Evolutionary conservation across 2,113 vertebrate species (phyloP).

Genomic region (Epinephelus cyanopodus): DNA sequence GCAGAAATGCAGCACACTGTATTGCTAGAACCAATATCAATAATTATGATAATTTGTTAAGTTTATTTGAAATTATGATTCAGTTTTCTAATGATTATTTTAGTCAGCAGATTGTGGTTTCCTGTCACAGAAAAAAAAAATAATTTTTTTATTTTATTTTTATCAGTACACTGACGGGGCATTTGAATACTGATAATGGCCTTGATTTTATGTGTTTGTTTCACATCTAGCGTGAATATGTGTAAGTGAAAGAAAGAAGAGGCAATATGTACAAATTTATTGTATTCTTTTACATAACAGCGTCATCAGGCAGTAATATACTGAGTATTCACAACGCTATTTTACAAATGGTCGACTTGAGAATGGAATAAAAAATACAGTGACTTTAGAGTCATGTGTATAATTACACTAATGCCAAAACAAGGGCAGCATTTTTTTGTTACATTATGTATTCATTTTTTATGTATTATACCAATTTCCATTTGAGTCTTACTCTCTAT

Average conservation of each 20-base stretch:
- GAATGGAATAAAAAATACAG: conserved; percentile 4
- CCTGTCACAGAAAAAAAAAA: too few species aligned
- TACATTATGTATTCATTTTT: neutral
- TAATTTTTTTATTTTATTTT: too few species aligned
- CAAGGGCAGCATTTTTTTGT: neutral
- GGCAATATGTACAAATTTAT: conserved; percentile 11
- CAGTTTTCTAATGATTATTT: too few species aligned
- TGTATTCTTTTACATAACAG: conserved; percentile 1
- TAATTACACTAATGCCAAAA: neutral
- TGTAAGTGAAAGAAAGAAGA: neutral
- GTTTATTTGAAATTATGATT: too few species aligned
- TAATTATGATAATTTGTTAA: too few species aligned
- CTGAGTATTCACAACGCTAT: conserved; percentile 1
- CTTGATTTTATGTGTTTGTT: neutral
- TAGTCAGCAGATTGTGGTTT: too few species aligned
- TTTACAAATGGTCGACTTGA: neutral
- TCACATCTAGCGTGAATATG: neutral
- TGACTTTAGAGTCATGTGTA: neutral
- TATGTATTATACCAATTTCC: neutral
- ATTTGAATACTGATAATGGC: too few species aligned
- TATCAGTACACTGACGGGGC: too few species aligned
- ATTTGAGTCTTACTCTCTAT: neutral
- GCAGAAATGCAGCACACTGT: too few species aligned
- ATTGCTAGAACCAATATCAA: too few species aligned
- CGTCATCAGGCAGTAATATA: conserved; percentile 12